A percentile compares a stretch with the other conserved stretches of the same genome.
phyloP scores from a whole-genome alignment of 2,113 vertebrate genomes.

The Myotis yumanensis region DNA sequence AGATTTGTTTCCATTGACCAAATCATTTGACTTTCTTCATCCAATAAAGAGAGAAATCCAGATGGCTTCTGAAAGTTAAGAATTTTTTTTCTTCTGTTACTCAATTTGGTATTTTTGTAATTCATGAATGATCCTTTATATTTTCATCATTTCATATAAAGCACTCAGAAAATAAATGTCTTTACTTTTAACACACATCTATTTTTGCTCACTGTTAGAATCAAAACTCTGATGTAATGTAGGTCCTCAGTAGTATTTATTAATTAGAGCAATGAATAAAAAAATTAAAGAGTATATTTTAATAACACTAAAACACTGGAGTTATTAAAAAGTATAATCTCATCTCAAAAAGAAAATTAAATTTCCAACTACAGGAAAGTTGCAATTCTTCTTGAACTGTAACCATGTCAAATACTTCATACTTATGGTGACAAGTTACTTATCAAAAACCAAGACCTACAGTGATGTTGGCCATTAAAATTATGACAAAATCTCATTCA shows the following conservation, averaged over 20 bases:
- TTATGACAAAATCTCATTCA: background rate
- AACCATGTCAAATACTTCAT: background rate
- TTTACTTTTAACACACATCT: background rate
- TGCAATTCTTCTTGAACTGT: background rate
- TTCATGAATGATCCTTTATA: background rate
- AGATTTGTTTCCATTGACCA: conserved; percentile 90
- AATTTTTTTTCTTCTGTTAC: background rate
- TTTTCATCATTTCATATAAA: background rate
- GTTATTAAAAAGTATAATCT: background rate
- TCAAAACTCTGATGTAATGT: background rate
- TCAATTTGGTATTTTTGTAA: background rate
- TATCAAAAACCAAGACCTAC: background rate
- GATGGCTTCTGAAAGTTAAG: conserved; percentile 89
- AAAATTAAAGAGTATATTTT: background rate
- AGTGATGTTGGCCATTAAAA: background rate
- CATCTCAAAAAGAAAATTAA: background rate
- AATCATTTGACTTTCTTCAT: conserved; percentile 93
- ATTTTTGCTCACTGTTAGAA: background rate
- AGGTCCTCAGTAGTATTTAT: background rate
- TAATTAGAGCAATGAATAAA: background rate
- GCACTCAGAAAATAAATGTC: background rate
- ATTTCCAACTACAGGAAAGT: background rate
- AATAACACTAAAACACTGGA: background rate
- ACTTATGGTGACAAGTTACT: background rate
- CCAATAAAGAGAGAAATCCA: conserved; percentile 91